These are phyloP conservation scores for Melopsittacus undulatus DNA, from an alignment of 2,797 vertebrate genomes.

Conservation along the genomic window DNA sequence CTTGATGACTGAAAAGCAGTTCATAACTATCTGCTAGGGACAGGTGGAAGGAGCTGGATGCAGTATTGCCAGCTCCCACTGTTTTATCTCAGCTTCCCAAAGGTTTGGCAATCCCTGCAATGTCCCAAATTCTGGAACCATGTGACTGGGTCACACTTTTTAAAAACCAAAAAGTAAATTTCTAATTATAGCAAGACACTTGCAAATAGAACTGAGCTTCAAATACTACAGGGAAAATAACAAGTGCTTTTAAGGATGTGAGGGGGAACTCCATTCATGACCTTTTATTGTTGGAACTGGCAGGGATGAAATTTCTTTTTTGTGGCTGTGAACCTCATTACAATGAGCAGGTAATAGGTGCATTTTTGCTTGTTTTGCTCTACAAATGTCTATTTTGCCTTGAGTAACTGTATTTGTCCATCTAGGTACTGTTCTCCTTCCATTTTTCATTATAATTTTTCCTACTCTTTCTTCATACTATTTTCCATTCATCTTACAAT, in stretches of 20 bases:
- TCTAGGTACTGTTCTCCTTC: neutral
- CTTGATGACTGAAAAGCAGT: neutral
- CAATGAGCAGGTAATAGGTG: neutral
- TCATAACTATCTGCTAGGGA: neutral
- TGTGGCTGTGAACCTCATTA: neutral
- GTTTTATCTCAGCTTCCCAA: neutral
- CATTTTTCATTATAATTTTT: neutral
- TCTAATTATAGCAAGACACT: neutral
- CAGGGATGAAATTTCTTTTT: neutral
- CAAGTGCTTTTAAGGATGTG: neutral
- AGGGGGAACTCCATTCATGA: fast-evolving
- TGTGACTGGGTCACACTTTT: neutral
- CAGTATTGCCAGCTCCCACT: neutral
- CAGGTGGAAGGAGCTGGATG: neutral
- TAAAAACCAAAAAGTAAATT: neutral
- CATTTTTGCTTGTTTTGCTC: neutral
- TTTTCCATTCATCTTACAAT: neutral
- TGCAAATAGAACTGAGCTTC: neutral
- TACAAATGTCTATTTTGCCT: neutral
- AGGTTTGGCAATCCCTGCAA: neutral
- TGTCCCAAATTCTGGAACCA: neutral
- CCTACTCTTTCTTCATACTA: neutral
- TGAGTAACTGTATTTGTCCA: neutral
- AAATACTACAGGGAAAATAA: neutral
- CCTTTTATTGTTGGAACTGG: neutral